These are phyloP conservation scores for Deilephila porcellus DNA, from an alignment of 2,888 invertebrate genomes.

Conservation along the genomic window DNA sequence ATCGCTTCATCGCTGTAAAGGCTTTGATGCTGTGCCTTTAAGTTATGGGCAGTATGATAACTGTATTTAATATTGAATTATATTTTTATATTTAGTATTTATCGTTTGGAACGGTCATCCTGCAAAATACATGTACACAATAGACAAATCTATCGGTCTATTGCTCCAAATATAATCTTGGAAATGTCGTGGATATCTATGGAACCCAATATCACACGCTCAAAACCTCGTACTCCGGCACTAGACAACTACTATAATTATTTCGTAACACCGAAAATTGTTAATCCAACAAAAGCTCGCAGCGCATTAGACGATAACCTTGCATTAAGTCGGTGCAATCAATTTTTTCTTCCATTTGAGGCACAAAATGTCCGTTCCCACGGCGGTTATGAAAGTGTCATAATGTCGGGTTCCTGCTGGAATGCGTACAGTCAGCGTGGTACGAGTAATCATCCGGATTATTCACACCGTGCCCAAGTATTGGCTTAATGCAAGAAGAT, in stretches of 20 bases:
- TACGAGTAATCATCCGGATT: constrained; percentile 27
- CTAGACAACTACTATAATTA: background rate
- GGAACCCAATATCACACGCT: background rate
- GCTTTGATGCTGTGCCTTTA: background rate
- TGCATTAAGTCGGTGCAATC: constrained; percentile 14
- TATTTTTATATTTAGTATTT: no score
- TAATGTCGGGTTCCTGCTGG: constrained; percentile 20
- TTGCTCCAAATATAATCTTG: no score
- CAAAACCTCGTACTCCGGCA: background rate
- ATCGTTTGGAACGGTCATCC: no score
- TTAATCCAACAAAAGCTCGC: background rate
- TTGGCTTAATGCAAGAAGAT: background rate
- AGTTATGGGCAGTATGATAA: background rate
- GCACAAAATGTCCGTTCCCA: constrained; percentile 13
- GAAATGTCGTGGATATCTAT: background rate
- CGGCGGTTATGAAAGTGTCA: constrained; percentile 22
- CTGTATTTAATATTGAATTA: no score
- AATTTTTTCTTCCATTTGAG: constrained; percentile 18
- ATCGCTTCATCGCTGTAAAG: background rate
- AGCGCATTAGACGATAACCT: constrained; percentile 17
- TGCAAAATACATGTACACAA: no score
- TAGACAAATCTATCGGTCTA: no score
- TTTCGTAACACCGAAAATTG: constrained; percentile 3
- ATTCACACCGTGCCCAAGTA: constrained; percentile 22
- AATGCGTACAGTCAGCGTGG: constrained; percentile 28